Percentiles rank a stretch among this genome's conserved stretches.
These are phyloP conservation scores for Epicauta chinensis DNA, from an alignment of 1,140 invertebrate species.

Conservation along the genomic window DNA sequence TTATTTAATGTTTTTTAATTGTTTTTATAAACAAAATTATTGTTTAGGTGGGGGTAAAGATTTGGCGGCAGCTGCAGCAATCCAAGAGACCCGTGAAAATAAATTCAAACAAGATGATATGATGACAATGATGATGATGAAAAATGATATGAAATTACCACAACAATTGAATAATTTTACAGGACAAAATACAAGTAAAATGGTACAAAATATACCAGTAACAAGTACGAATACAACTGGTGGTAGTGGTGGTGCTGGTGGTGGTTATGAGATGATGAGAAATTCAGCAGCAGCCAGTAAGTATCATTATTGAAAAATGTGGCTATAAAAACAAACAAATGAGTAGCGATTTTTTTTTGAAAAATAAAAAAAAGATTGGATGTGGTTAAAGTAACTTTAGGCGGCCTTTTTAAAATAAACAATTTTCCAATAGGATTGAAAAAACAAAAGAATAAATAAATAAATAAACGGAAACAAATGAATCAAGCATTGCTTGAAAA, in stretches of 20 bases:
- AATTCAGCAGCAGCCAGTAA: conserved; percentile 17
- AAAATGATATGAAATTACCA: conserved; percentile 24
- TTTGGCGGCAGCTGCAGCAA: conserved; percentile 63
- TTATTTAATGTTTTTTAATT: conserved; percentile 11
- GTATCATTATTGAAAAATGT: no score
- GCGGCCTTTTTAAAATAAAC: no score
- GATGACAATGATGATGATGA: conserved; percentile 11
- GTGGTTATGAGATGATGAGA: conserved; percentile 33
- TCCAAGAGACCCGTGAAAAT: conserved; percentile 39
- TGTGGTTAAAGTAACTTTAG: no score
- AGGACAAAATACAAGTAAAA: conserved; percentile 28
- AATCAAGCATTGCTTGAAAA: no score
- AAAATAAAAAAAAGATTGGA: no score
- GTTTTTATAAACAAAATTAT: conserved; percentile 17
- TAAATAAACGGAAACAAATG: no score
- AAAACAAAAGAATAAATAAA: no score
- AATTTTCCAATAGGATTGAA: no score
- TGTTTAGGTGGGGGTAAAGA: conserved; percentile 70
- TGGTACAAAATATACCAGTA: conserved; percentile 22
- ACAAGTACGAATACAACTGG: no score
- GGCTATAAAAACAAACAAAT: no score
- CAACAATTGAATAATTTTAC: conserved; percentile 17
- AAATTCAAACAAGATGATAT: conserved; percentile 30
- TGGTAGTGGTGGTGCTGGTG: no score
- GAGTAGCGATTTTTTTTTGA: no score